Base-by-base conservation (phyloP, 2,113 vertebrate genomes). In the Perca schrenkii region DNA sequence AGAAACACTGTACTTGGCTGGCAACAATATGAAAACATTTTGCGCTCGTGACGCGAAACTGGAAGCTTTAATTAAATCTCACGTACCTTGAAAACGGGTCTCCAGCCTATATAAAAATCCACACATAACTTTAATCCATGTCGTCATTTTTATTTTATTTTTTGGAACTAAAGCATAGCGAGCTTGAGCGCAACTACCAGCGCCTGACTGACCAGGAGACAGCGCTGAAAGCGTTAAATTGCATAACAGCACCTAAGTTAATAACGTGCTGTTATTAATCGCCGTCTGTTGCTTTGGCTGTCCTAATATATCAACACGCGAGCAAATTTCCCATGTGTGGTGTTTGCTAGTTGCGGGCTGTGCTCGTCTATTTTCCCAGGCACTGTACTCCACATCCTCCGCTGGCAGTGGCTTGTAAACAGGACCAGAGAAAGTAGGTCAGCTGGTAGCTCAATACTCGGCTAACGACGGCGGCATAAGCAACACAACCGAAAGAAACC, bases 361-460 rank as follows among this genome's bases (percentile, higher is more conserved):
- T n/a, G 70, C 88, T 61, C 50, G 67, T 88, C 49, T 82, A 22
- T 91, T 93, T 86, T 85, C 89, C 89, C 91, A 81, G 74, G 82
- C 88, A 64, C 71, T 77, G 82, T 73, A 79, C 71, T 93, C 90
- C 89, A 88, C 91, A 94, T 93, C 90, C 89, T 92, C 86, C 83
- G 87, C 84, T 81, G 89, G 82, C 89, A 80, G 91, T 17, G 86
- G 88, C 89, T 89, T 89, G 94, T 95, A 95, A 95, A 95, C 94
- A 95, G 93, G 79, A 89, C 83, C 86, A 70, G 85, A 84, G 93
- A 95, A 96, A 97, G 95, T 96, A 96, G 96, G 96, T 96, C 96
- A 96, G 83, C 85, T 93, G 86, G 91, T 80, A 94, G 94, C 92
- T 93, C 91, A 87, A 92, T 88, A 87, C 93, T 93, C 82, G 74